phyloP scores from a whole-genome alignment of 1,140 invertebrate genomes.

The Diorhabda sublineata region DNA sequence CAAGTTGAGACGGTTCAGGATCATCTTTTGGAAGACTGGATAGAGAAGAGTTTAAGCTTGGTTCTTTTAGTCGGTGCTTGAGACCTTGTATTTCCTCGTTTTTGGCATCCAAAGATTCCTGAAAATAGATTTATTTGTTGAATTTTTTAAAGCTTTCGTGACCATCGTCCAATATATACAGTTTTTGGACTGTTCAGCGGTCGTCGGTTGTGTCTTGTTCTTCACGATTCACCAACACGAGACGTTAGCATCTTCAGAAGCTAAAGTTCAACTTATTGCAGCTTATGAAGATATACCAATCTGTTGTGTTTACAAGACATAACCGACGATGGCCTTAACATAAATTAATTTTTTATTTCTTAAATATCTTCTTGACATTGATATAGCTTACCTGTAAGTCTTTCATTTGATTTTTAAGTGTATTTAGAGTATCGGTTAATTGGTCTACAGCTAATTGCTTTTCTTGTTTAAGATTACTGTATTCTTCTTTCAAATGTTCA shows the following conservation, averaged over 20 bases:
- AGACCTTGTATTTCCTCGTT: conserved; percentile 57
- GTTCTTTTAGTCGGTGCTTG: conserved; percentile 48
- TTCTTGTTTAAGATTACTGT: not conserved
- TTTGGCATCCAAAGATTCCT: conserved; percentile 61
- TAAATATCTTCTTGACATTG: not conserved
- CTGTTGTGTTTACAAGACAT: no score
- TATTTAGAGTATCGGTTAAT: not conserved
- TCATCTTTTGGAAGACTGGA: conserved; percentile 40
- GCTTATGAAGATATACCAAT: not conserved
- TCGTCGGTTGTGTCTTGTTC: no score
- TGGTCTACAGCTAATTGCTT: not conserved
- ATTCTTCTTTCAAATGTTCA: not conserved
- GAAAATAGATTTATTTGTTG: not conserved
- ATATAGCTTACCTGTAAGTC: conserved; percentile 4
- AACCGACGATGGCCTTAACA: not conserved
- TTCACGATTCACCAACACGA: no score
- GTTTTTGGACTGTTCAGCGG: no score
- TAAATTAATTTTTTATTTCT: conserved; percentile 19
- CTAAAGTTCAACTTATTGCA: no score
- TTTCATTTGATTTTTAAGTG: conserved; percentile 3
- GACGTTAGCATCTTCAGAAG: no score
- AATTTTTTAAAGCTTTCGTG: no score
- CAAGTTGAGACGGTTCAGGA: conserved; percentile 20
- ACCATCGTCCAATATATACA: no score
- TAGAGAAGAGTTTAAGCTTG: conserved; percentile 48